phyloP scores from a whole-genome alignment of 2,113 vertebrate genomes.

The Todiramphus chloris region DNA sequence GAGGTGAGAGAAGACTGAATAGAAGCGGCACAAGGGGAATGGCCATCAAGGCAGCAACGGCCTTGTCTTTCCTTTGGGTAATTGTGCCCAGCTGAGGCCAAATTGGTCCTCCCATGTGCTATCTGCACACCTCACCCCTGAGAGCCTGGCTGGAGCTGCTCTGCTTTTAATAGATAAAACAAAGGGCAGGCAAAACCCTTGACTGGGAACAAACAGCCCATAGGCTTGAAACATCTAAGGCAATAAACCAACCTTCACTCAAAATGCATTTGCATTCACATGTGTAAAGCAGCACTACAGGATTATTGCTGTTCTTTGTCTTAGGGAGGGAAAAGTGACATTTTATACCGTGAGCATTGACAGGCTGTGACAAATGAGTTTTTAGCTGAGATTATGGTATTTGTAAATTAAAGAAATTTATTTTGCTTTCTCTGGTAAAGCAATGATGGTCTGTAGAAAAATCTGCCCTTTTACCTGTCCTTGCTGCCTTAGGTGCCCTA shows the following conservation, averaged over 20 bases:
- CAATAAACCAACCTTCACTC: neutral
- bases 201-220: neutral
- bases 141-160: neutral
- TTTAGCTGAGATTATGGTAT: neutral
- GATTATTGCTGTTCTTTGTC: neutral
- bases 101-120: neutral
- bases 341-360: fast-evolving
- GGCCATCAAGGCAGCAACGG: neutral
- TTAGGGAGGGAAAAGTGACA: neutral
- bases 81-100: neutral
- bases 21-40: neutral
- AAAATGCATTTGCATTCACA: neutral
- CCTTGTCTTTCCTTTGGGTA: neutral
- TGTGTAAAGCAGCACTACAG: neutral
- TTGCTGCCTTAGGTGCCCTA: neutral
- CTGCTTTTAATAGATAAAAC: neutral
- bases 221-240: neutral
- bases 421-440: neutral
- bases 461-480: neutral
- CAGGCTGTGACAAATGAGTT: neutral
- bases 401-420: neutral
- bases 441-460: neutral
- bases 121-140: neutral
- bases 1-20: neutral
- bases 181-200: neutral